Evolutionary conservation across 2,888 invertebrate genomes (phyloP).

Genomic region (Drosophila pseudotalamancana): DNA sequence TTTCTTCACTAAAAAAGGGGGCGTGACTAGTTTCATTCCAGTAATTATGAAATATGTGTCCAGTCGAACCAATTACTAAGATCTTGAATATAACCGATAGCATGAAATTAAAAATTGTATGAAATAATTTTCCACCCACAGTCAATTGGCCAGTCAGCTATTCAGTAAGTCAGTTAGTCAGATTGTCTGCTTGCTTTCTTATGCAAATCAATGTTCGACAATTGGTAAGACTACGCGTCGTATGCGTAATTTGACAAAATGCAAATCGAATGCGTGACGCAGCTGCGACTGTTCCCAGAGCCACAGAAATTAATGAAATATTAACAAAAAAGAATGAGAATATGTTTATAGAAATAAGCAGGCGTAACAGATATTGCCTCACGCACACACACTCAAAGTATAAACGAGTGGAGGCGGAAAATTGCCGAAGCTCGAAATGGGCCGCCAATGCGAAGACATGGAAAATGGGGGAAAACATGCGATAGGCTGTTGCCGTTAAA

Average conservation of each 20-base stretch:
- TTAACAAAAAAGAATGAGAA: constrained; percentile 9
- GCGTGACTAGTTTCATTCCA: too few relatives aligned
- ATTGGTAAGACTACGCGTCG: constrained; percentile 10
- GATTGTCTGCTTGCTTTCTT: neutral
- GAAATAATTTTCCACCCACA: too few relatives aligned
- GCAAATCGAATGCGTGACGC: constrained; percentile 57
- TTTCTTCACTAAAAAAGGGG: too few relatives aligned
- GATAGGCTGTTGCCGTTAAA: constrained; percentile 68
- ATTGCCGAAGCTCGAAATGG: constrained; percentile 37
- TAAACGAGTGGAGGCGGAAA: constrained; percentile 16
- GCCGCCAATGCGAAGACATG: constrained; percentile 66
- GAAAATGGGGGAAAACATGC: constrained; percentile 57
- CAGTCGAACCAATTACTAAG: too few relatives aligned
- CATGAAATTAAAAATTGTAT: too few relatives aligned
- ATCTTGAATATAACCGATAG: too few relatives aligned
- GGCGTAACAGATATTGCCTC: constrained; percentile 9
- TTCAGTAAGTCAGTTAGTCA: too few relatives aligned
- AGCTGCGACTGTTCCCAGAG: constrained; percentile 47
- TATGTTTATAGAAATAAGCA: constrained; percentile 16
- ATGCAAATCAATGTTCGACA: neutral
- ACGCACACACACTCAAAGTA: constrained; percentile 8
- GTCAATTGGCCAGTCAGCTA: neutral
- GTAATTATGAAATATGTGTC: too few relatives aligned
- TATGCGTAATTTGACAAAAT: constrained; percentile 32
- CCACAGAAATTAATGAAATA: constrained; percentile 29